A percentile compares a stretch with the other conserved stretches of the same genome.
Evolutionary conservation across 2,888 invertebrate genomes (phyloP).

Genomic region (Sphecodes monilicornis): DNA sequence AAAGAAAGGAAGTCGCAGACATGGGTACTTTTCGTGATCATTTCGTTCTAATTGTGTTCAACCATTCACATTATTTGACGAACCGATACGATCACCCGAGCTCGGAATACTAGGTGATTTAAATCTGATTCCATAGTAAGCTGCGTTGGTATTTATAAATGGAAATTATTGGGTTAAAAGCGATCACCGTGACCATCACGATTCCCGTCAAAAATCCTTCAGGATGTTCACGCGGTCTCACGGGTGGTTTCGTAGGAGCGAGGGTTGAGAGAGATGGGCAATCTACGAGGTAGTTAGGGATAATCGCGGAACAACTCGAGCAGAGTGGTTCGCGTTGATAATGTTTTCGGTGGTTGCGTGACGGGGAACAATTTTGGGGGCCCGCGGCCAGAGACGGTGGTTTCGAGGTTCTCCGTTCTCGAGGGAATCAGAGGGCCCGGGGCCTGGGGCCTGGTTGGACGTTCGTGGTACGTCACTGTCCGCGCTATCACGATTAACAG

Average conservation of each 20-base stretch:
- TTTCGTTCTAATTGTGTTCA: too few relatives aligned
- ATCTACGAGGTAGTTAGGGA: not conserved
- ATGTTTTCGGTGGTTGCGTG: conserved; percentile 49
- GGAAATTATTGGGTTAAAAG: not conserved
- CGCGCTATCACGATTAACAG: conserved; percentile 75
- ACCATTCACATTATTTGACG: too few relatives aligned
- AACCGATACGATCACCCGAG: too few relatives aligned
- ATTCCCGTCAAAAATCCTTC: not conserved
- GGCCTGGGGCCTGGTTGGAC: not conserved
- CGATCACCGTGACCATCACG: not conserved
- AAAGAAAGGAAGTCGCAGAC: too few relatives aligned
- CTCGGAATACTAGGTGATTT: too few relatives aligned
- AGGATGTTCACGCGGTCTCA: not conserved
- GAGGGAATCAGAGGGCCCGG: not conserved
- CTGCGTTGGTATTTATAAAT: too few relatives aligned
- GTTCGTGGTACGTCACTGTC: conserved; percentile 69
- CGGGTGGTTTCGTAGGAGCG: too few relatives aligned
- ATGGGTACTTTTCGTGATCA: not conserved
- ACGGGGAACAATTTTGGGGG: conserved; percentile 41
- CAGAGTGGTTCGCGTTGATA: conserved; percentile 20
- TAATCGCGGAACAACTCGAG: conserved; percentile 14
- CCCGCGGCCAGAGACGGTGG: not conserved
- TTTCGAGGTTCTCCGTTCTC: not conserved
- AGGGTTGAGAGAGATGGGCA: not conserved
- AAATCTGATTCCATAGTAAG: too few relatives aligned